Evolutionary conservation across 2,888 invertebrate species (phyloP).

Genomic region (Flabesymbios commensalis): DNA sequence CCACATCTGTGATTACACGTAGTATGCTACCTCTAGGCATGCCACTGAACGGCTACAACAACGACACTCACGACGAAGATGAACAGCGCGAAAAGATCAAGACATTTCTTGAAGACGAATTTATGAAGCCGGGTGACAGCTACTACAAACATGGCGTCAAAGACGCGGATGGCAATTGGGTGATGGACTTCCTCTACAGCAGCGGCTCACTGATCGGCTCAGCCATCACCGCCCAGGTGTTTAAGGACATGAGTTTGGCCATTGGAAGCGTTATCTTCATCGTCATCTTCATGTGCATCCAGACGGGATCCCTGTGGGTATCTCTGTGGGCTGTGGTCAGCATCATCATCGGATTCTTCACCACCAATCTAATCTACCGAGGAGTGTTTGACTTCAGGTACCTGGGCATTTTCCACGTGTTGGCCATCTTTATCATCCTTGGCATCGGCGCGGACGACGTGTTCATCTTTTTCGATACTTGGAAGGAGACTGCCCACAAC

Average conservation of each 20-base stretch:
- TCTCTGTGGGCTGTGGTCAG: slow-evolving; percentile 26
- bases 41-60: slow-evolving; percentile 24
- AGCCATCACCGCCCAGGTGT: slow-evolving; percentile 19
- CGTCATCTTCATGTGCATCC: slow-evolving; percentile 33
- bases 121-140: background rate
- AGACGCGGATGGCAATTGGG: background rate
- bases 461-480: slow-evolving; percentile 55
- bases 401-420: slow-evolving; percentile 56
- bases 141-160: slow-evolving; percentile 13
- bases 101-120: slow-evolving; percentile 3
- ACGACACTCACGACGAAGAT: background rate
- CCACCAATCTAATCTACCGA: slow-evolving; percentile 37
- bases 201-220: background rate
- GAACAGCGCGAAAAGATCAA: slow-evolving; percentile 14
- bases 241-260: slow-evolving; percentile 32
- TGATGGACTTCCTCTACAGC: slow-evolving; percentile 2
- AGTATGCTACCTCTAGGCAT: slow-evolving; percentile 13
- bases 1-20: slow-evolving; percentile 11
- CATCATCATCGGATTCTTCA: slow-evolving; percentile 31
- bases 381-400: slow-evolving; percentile 20
- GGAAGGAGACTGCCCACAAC: slow-evolving; percentile 44
- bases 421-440: slow-evolving; percentile 55
- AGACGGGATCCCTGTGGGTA: slow-evolving; percentile 37
- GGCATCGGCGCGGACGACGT: slow-evolving; percentile 58
- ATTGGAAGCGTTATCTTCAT: slow-evolving; percentile 38